Conservation (phyloP, 2,113 vertebrate species). For the Zapornia atra region DNA sequence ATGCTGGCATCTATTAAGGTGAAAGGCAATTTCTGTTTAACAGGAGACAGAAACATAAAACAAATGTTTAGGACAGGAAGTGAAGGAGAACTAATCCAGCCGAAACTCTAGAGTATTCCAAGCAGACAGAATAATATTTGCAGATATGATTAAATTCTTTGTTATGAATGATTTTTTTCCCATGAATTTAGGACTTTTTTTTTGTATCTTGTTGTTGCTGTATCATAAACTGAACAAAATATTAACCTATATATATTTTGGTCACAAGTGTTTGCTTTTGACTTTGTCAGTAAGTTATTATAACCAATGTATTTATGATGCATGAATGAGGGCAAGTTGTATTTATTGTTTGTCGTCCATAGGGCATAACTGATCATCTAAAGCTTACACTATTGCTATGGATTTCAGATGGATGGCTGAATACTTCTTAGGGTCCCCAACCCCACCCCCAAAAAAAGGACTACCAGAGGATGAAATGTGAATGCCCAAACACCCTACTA, state of each 20-base stretch:
- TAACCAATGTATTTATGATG: not conserved
- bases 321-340: not conserved
- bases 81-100: constrained; percentile 53
- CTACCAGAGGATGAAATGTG: not conserved
- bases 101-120: constrained; percentile 41
- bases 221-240: not conserved
- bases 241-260: not conserved
- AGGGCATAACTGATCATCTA: not conserved
- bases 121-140: constrained; percentile 53
- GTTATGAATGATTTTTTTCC: not conserved
- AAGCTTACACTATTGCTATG: not conserved
- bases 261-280: not conserved
- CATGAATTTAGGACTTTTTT: not conserved
- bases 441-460: not conserved
- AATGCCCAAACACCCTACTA: not conserved
- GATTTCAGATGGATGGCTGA: not conserved
- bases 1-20: not conserved
- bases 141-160: constrained; percentile 35
- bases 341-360: not conserved
- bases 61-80: constrained; percentile 51
- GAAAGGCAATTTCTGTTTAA: constrained; percentile 38
- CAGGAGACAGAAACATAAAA: constrained; percentile 36
- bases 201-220: not conserved
- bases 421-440: not conserved
- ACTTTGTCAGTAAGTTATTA: not conserved